Evolutionary conservation across 1,140 invertebrate species (phyloP), one percentile per base, ranked within the genome.

Genomic region (Bombus fervidus): DNA sequence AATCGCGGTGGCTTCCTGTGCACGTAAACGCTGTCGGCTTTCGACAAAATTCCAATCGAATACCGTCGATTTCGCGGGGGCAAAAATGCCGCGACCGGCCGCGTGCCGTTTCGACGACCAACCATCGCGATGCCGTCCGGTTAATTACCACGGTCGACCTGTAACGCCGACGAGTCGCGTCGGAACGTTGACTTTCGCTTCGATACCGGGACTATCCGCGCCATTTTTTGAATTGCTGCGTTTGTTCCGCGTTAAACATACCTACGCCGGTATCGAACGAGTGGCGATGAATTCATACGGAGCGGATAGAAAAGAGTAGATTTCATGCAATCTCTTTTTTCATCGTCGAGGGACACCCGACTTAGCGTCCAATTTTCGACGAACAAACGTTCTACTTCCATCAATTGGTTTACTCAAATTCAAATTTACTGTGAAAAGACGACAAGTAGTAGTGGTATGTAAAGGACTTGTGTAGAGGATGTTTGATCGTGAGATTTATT

Each of bases 1-100:
- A 85, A 85, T 85, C 83, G 82, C 82, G 68, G 39, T 85, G 53
- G 83, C 77, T 85, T 85, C 83, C 83, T 80, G 83, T 80, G 83
- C 83, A 73, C 68, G 83, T 64, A 28, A 85, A 85, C 69, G 53
- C 47, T 47, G 84, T 82, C 69, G 43, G 71, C 72, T n/a, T 37
- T 64, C 79, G 28, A 57, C 69, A 57, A 62, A 73, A 86, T 86
- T 86, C 84, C 84, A 79, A 75, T 81, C 80, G 84, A 69, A 82
- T 62, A 68, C 83, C 76, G 68, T 72, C 83, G 66, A 86, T 86
- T 75, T 86, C 79, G 78, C 84, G 59, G 43, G 69, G 71, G 79
- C 78, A 81, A 82, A 82, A 86, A 86, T 81, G 59, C 62, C 62
- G 83, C 68, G 41, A 47, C 43, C 28, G 72, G n/a, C 53, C n/a